Percentiles rank a stretch among this genome's conserved stretches.
Conservation (phyloP, 1,140 invertebrate species). For the Macrocentrus cingulum region DNA sequence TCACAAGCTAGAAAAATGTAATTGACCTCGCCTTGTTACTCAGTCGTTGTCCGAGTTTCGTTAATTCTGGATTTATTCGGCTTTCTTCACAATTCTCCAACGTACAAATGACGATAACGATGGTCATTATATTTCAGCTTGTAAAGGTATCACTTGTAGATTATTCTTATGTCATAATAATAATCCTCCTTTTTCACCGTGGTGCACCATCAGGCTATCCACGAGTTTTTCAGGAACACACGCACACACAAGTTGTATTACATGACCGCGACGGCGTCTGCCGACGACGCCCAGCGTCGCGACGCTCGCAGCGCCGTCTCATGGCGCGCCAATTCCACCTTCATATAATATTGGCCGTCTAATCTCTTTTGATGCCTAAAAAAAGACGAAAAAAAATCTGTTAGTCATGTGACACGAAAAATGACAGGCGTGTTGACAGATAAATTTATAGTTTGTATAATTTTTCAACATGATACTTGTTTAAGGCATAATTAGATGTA, state of each 20-base stretch:
- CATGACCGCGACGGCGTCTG: conserved; percentile 40
- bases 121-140: no score
- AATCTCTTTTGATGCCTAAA: no score
- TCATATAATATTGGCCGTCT: neutral
- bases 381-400: no score
- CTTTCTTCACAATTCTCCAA: neutral
- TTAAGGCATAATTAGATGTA: conserved; percentile 7
- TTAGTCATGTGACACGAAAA: neutral
- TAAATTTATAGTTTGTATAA: neutral
- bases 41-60: neutral
- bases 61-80: neutral
- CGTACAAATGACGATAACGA: neutral
- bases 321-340: conserved; percentile 25
- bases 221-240: conserved; percentile 15
- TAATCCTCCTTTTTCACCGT: neutral
- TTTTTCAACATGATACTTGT: neutral
- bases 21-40: conserved; percentile 5
- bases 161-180: no score
- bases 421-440: neutral
- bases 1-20: conserved; percentile 7
- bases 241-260: conserved; percentile 28
- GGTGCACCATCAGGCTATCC: conserved; percentile 21
- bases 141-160: no score
- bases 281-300: conserved; percentile 38
- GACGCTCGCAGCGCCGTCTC: conserved; percentile 41